Conservation (phyloP, 2,113 vertebrate species). For the Nibea albiflora region DNA sequence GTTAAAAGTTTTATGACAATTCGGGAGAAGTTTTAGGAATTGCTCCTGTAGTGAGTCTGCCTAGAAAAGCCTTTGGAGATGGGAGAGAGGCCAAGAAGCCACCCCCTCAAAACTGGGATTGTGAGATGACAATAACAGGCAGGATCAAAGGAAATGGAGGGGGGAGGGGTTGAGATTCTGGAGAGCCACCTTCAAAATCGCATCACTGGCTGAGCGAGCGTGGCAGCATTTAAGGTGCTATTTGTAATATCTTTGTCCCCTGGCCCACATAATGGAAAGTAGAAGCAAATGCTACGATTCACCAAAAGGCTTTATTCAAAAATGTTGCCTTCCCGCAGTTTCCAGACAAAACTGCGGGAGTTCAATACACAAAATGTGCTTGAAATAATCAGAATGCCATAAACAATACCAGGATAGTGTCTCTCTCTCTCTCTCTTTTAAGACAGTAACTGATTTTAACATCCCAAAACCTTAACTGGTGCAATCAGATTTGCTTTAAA, state of each 20-base stretch:
- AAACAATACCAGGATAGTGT: neutral
- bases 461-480: neutral
- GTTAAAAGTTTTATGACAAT: slow-evolving; percentile 66
- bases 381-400: slow-evolving; percentile 21
- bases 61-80: slow-evolving; percentile 41
- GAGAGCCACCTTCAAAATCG: slow-evolving; percentile 67
- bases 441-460: neutral
- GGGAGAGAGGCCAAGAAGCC: slow-evolving; percentile 60
- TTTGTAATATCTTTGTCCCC: slow-evolving; percentile 69
- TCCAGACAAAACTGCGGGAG: slow-evolving; percentile 26
- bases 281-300: slow-evolving; percentile 38
- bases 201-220: slow-evolving; percentile 67
- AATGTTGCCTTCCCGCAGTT: slow-evolving; percentile 21
- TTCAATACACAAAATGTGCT: slow-evolving; percentile 5
- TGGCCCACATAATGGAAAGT: slow-evolving; percentile 46
- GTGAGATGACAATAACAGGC: slow-evolving; percentile 69
- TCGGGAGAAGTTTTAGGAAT: slow-evolving; percentile 50
- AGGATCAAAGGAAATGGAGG: slow-evolving; percentile 69
- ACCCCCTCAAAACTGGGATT: slow-evolving; percentile 62
- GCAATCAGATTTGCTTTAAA: slow-evolving; percentile 13
- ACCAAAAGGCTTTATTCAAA: slow-evolving; percentile 30
- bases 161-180: slow-evolving; percentile 44
- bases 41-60: slow-evolving; percentile 34
- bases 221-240: slow-evolving; percentile 69
- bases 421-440: neutral